Conservation (phyloP, 2,797 vertebrate species). For the Helarctos malayanus region DNA sequence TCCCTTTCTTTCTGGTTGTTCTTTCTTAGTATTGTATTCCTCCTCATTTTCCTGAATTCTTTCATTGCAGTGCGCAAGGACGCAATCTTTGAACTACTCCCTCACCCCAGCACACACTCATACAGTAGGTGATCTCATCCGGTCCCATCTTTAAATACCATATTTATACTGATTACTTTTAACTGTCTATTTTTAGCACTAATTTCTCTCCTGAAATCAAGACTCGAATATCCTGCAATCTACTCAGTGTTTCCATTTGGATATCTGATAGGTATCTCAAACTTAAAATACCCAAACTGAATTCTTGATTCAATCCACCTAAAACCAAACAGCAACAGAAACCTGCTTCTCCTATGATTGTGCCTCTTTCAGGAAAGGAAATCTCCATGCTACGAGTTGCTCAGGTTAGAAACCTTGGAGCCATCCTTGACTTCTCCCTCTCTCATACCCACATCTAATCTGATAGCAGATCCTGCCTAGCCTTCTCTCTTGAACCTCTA, state of each 20-base stretch:
- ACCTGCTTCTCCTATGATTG: not conserved
- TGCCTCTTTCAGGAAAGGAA: not conserved
- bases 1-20: not conserved
- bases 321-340: not conserved
- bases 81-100: not conserved
- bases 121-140: not conserved
- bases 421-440: not conserved
- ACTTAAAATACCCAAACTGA: slow-evolving; percentile 23
- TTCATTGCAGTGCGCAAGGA: not conserved
- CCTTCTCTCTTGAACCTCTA: not conserved
- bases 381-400: not conserved
- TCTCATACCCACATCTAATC: not conserved
- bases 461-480: not conserved
- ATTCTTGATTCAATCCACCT: not conserved
- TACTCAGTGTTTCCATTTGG: not conserved
- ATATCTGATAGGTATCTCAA: slow-evolving; percentile 12
- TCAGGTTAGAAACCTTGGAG: not conserved
- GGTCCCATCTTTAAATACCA: not conserved
- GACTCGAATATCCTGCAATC: not conserved
- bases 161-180: slow-evolving; percentile 29
- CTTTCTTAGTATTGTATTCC: not conserved
- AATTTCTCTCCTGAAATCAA: not conserved
- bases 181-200: slow-evolving; percentile 47
- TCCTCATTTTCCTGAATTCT: not conserved
- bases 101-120: no score